Evolutionary conservation across 2,888 invertebrate genomes (phyloP).

Genomic region (Catocala fraxini): DNA sequence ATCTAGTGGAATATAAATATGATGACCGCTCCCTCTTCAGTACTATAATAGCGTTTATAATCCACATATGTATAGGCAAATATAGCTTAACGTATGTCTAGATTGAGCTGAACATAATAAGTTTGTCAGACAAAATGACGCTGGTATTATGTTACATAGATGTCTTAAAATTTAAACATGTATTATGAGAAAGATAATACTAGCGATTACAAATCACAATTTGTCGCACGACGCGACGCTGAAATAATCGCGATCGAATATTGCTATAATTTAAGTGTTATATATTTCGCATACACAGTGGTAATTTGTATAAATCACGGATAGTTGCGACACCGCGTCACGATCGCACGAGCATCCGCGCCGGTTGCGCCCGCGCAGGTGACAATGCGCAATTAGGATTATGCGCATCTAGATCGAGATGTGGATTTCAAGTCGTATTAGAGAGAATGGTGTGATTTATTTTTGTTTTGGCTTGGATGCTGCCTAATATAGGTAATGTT

Average conservation of each 20-base stretch:
- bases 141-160: neutral
- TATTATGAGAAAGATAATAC: constrained; percentile 37
- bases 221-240: constrained; percentile 33
- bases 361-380: constrained; percentile 47
- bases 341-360: constrained; percentile 72
- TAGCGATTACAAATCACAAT: constrained; percentile 32
- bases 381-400: constrained; percentile 78
- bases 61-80: too few relatives aligned
- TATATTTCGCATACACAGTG: constrained; percentile 67
- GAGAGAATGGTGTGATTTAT: constrained; percentile 29
- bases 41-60: too few relatives aligned
- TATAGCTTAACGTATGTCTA: too few relatives aligned
- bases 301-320: constrained; percentile 76
- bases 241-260: constrained; percentile 54
- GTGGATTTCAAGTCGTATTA: constrained; percentile 44
- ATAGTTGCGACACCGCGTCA: constrained; percentile 69
- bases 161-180: constrained; percentile 23
- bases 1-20: too few relatives aligned
- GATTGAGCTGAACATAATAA: too few relatives aligned
- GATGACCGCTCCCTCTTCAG: too few relatives aligned
- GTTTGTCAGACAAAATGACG: too few relatives aligned
- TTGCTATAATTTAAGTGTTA: constrained; percentile 69
- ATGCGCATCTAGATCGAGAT: constrained; percentile 53
- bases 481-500: too few relatives aligned
- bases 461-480: constrained; percentile 21